Conservation (phyloP, 1,140 invertebrate genomes). For the Drosophila orena region DNA sequence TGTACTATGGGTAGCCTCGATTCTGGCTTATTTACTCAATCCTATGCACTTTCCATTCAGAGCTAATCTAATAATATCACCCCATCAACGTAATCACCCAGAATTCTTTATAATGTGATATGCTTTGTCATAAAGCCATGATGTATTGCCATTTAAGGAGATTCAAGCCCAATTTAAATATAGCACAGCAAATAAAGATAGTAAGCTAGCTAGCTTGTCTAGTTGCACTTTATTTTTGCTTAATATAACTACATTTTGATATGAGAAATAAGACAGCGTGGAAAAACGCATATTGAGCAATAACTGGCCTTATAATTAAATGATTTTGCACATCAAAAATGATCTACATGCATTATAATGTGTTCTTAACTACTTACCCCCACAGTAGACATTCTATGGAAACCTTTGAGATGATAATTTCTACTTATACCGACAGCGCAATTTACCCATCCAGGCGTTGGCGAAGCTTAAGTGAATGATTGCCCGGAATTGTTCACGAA, state of each 20-base stretch:
- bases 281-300: no score
- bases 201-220: no score
- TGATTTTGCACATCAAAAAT: not conserved
- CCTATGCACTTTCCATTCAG: not conserved
- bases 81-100: constrained; percentile 26
- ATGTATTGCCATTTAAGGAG: constrained; percentile 19
- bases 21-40: not conserved
- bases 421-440: constrained; percentile 53
- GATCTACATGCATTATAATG: not conserved
- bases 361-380: constrained; percentile 3
- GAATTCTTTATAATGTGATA: constrained; percentile 17
- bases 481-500: constrained; percentile 69
- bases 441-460: constrained; percentile 60
- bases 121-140: constrained; percentile 9
- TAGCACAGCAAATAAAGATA: constrained; percentile 12
- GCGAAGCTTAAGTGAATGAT: constrained; percentile 76
- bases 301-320: not conserved
- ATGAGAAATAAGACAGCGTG: no score
- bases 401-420: constrained; percentile 37
- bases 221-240: no score
- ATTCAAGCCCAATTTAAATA: constrained; percentile 22
- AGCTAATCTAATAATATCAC: constrained; percentile 26
- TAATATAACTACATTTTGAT: no score
- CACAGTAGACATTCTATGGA: constrained; percentile 4
- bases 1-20: not conserved